These are phyloP conservation scores for Leptopilina drosophilae DNA, from an alignment of 2,888 invertebrate genomes.

Conservation along the genomic window DNA sequence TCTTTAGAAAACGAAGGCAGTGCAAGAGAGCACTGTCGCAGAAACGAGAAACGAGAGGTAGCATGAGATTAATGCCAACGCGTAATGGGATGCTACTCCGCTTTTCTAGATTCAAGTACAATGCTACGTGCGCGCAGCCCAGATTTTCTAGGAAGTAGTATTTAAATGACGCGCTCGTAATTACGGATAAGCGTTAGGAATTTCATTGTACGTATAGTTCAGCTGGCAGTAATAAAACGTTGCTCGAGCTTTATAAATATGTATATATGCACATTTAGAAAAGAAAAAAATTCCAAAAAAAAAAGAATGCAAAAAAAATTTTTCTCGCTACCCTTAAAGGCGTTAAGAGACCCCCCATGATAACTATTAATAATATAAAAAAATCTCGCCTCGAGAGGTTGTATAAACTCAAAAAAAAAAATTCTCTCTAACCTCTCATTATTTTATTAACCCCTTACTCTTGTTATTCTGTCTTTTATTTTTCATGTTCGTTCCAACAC, in stretches of 20 bases:
- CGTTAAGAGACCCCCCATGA: conserved; percentile 12
- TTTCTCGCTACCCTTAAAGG: neutral
- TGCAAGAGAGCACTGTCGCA: conserved; percentile 32
- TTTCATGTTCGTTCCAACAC: too few species aligned
- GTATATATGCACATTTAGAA: conserved; percentile 5
- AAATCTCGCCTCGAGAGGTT: neutral
- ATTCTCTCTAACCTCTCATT: too few species aligned
- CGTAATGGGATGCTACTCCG: conserved; percentile 39
- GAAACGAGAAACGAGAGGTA: conserved; percentile 27
- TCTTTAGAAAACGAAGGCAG: conserved; percentile 48
- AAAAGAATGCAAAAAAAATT: too few species aligned
- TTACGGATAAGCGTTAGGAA: conserved; percentile 20
- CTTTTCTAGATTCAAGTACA: conserved; percentile 36
- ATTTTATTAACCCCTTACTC: too few species aligned
- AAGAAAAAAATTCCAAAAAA: neutral
- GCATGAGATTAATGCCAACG: conserved; percentile 33
- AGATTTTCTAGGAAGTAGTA: conserved; percentile 34
- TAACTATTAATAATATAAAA: conserved; percentile 28
- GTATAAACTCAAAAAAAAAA: too few species aligned
- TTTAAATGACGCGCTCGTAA: conserved; percentile 36
- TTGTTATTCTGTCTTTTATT: too few species aligned
- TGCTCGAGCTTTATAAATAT: conserved; percentile 30
- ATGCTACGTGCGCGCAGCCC: conserved; percentile 21
- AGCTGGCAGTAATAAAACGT: conserved; percentile 23
- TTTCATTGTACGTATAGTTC: conserved; percentile 33